These are phyloP conservation scores for Ailurus styani DNA, from an alignment of 2,113 vertebrate species.

Conservation along the genomic window DNA sequence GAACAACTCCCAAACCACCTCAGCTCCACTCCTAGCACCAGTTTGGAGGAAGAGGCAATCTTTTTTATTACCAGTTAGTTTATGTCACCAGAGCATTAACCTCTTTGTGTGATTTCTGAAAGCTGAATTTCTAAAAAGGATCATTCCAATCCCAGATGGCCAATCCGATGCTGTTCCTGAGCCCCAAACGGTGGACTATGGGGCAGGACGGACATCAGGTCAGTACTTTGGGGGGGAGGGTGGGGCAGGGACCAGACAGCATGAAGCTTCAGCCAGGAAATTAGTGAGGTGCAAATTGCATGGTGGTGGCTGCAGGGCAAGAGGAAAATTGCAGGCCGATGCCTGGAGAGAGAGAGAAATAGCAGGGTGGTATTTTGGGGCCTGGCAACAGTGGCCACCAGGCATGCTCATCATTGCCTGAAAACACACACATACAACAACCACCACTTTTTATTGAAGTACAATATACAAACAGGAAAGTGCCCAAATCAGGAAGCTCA, in stretches of 20 bases:
- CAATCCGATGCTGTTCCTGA: neutral
- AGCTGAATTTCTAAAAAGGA: conserved; percentile 11
- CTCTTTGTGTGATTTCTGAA: neutral
- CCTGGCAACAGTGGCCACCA: conserved; percentile 15
- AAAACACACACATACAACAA: neutral
- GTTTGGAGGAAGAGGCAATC: neutral
- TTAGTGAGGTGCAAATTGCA: conserved; percentile 72
- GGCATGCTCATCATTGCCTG: neutral
- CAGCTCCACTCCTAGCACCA: neutral
- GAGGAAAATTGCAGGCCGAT: conserved; percentile 66
- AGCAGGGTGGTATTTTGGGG: conserved; percentile 59
- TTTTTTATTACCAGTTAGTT: neutral
- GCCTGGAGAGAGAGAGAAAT: conserved; percentile 57
- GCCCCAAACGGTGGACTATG: neutral
- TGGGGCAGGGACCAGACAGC: neutral
- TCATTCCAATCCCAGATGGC: neutral
- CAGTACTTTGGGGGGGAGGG: neutral
- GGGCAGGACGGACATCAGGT: neutral
- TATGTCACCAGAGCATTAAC: neutral
- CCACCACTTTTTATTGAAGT: neutral
- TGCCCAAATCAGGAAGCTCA: neutral
- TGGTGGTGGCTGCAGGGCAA: conserved; percentile 56
- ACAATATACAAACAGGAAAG: neutral
- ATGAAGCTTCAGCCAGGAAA: conserved; percentile 51
- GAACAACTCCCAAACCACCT: neutral